Evolutionary conservation across 53 echinoderm and acorn worm genomes (phyloP).

Genomic region (Actinopyga echinites): DNA sequence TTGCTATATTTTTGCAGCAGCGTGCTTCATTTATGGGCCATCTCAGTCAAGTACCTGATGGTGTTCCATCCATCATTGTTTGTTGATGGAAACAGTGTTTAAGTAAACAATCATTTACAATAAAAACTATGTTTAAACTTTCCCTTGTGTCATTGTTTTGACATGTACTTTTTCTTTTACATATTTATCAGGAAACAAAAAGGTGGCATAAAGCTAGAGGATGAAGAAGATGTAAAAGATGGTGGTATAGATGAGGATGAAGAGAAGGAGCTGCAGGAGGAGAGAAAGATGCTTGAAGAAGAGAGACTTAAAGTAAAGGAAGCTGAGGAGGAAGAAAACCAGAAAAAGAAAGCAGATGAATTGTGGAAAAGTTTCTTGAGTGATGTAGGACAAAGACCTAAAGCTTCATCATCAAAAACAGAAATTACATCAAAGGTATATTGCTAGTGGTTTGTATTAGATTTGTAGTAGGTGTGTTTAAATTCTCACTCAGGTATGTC

Average conservation of each 20-base stretch:
- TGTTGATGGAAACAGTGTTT: too few species aligned
- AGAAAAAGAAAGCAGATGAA: constrained; percentile 85
- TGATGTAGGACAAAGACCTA: constrained; percentile 77
- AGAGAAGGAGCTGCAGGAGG: constrained; percentile 38
- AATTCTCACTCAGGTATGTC: too few species aligned
- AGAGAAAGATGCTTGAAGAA: constrained; percentile 38
- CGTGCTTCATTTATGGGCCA: too few species aligned
- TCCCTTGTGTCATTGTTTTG: too few species aligned
- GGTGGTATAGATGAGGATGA: constrained; percentile 7
- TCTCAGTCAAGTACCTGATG: too few species aligned
- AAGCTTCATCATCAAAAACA: constrained; percentile 37
- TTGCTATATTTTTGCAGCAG: too few species aligned
- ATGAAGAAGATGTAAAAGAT: constrained; percentile 24
- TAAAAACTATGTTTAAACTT: too few species aligned
- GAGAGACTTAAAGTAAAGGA: constrained; percentile 50
- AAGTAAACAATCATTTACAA: too few species aligned
- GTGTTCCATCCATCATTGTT: too few species aligned
- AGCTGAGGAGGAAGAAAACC: constrained; percentile 68
- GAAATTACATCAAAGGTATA: not conserved
- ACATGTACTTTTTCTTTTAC: too few species aligned
- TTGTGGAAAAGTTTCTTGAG: constrained; percentile 93
- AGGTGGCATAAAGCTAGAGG: constrained; percentile 65
- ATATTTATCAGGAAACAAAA: constrained; percentile 43
- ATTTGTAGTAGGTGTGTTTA: not conserved
- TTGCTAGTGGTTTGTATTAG: not conserved